Evolutionary conservation across 2,888 invertebrate genomes (phyloP).

Genomic region (Macropis europaea): DNA sequence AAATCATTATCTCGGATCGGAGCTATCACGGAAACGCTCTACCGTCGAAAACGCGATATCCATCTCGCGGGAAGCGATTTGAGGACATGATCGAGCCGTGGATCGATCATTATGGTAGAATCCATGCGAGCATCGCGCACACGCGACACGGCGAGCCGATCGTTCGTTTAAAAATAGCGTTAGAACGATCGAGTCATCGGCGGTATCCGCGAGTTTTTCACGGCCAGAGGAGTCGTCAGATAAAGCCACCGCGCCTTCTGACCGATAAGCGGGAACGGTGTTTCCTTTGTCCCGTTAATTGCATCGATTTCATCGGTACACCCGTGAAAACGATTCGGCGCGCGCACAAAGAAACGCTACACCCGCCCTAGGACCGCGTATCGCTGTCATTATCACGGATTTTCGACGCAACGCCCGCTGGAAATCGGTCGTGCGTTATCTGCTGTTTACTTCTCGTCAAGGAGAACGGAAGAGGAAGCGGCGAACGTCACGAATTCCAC

Average conservation of each 20-base stretch:
- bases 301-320: slow-evolving; percentile 13
- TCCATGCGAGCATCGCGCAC: too few relatives aligned
- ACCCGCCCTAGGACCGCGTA: slow-evolving; percentile 12
- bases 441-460: slow-evolving; percentile 13
- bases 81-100: too few relatives aligned
- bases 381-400: slow-evolving; percentile 16
- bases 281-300: slow-evolving; percentile 29
- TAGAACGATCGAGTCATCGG: too few relatives aligned
- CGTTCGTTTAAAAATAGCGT: too few relatives aligned
- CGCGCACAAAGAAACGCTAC: slow-evolving; percentile 32
- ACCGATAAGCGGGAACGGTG: slow-evolving; percentile 41
- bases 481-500: slow-evolving; percentile 8
- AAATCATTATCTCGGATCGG: too few relatives aligned
- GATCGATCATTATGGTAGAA: too few relatives aligned
- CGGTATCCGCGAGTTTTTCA: too few relatives aligned
- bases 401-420: slow-evolving; percentile 1
- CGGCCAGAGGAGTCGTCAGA: too few relatives aligned
- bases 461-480: slow-evolving; percentile 28
- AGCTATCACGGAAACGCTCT: too few relatives aligned
- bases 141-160: too few relatives aligned
- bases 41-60: too few relatives aligned
- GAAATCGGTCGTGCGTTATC: slow-evolving; percentile 22
- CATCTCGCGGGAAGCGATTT: too few relatives aligned
- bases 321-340: slow-evolving; percentile 20
- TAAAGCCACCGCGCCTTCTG: slow-evolving; percentile 4